A percentile compares a stretch with the other conserved stretches of the same genome.
phyloP scores from a whole-genome alignment of 2,113 vertebrate species.

The Sphyrna mokarran region DNA sequence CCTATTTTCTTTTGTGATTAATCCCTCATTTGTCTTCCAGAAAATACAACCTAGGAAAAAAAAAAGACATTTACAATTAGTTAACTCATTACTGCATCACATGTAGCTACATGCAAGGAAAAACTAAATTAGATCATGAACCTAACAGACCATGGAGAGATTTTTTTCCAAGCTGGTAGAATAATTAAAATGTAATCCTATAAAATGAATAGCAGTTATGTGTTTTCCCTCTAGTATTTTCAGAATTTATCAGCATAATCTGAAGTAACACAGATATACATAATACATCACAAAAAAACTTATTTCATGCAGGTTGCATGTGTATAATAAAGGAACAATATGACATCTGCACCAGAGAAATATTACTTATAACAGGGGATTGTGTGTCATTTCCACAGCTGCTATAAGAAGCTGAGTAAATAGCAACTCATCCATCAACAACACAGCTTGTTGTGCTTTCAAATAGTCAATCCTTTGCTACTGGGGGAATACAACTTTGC shows the following conservation, averaged over 20 bases:
- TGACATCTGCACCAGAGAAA: conserved; percentile 18
- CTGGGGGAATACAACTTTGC: background rate
- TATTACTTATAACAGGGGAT: background rate
- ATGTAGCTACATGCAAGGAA: background rate
- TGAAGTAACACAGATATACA: background rate
- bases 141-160: background rate
- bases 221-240: background rate
- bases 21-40: background rate
- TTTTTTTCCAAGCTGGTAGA: background rate
- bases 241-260: background rate
- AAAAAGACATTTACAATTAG: background rate
- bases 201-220: background rate
- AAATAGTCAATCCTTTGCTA: background rate
- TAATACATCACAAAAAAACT: background rate
- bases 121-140: background rate
- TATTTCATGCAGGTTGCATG: background rate
- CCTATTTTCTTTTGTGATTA: background rate
- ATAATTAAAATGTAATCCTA: conserved; percentile 27
- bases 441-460: background rate
- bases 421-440: conserved; percentile 1
- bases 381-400: conserved; percentile 19
- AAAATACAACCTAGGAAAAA: background rate
- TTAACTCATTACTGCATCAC: conserved; percentile 21
- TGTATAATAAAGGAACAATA: background rate
- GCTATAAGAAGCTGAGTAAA: background rate